phyloP scores from a whole-genome alignment of 2,113 vertebrate species.

The Castor canadensis region DNA sequence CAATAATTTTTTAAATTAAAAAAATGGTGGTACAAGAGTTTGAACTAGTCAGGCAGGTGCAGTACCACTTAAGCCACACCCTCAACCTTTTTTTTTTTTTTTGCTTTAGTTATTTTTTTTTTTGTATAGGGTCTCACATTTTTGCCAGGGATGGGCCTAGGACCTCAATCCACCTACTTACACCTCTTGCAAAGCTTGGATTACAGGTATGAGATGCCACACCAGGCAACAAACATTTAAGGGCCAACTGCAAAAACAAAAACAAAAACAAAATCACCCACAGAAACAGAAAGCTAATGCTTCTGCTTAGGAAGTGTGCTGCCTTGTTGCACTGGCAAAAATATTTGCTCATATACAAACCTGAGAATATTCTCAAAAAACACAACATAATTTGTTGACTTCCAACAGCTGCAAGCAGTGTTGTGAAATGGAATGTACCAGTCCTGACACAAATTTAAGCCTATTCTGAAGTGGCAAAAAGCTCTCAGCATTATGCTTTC shows the following conservation, averaged over 20 bases:
- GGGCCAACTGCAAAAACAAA: neutral
- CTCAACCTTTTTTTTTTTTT: no score
- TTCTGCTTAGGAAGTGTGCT: neutral
- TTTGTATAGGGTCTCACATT: no score
- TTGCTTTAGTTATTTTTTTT: no score
- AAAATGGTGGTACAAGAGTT: neutral
- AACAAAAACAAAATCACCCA: neutral
- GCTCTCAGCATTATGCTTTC: neutral
- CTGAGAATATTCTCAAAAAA: conserved; percentile 1
- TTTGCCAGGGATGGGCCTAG: no score
- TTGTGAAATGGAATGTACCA: neutral
- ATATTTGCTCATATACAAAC: neutral
- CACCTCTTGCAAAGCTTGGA: no score
- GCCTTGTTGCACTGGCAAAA: neutral
- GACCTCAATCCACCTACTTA: no score
- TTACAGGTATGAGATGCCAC: no score
- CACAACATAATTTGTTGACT: neutral
- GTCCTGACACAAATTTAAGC: neutral
- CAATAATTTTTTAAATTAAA: no score
- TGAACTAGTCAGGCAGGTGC: no score
- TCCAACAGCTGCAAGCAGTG: neutral
- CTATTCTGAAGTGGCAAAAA: neutral
- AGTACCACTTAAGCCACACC: no score
- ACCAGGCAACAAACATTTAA: neutral
- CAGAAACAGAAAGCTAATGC: neutral